Evolutionary conservation across 2,888 invertebrate genomes (phyloP), one percentile per base, ranked within the genome.

Genomic region (Pedicia rivosa): DNA sequence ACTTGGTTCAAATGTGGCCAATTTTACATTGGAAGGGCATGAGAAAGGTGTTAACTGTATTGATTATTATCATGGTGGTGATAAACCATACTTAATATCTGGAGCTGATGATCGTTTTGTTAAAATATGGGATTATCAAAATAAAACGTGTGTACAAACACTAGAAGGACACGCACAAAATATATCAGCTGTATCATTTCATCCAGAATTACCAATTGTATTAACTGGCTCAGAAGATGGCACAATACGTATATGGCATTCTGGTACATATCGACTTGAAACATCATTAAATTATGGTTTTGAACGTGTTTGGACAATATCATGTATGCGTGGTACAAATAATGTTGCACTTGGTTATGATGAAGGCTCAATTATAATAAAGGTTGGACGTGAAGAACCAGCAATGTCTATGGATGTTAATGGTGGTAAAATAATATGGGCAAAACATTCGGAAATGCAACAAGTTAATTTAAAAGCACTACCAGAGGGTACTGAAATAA

Each of bases 51-150:
- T 97, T 0, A 99, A 99, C 59, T 97, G 97, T 61, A 91, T 98
- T 0, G 97, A 98, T 61, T 99, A 98, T 55, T 99, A 98, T 57
- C 87, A 94, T 54, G 97, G 94, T 6, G 97, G 95, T 5, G 98
- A 99, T 56, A 99, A 99, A 53, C 98, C 98, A 0, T 99, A 98
- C 57, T 68, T 98, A 36, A 97, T 95, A 53, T 97, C 97, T 35
- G 98, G 98, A 3, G 97, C 97, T 19, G 98, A 99, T 58, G 98
- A 99, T 61, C 76, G 91, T 37, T 70, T 87, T 30, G 94, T 97
- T 5, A 98, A 97, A 65, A 98, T 98, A 50, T 98, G 98, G 98
- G 98, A 98, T 56, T 99, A 99, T 59, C 88, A 98, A 63, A 98
- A 97, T 63, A 98, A 98, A 66, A 95, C 94, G 0, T 98, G 97